Percentiles rank a stretch among this genome's conserved stretches.
Conservation (phyloP, 2,888 invertebrate genomes). For the Lithophane ornitopus region DNA sequence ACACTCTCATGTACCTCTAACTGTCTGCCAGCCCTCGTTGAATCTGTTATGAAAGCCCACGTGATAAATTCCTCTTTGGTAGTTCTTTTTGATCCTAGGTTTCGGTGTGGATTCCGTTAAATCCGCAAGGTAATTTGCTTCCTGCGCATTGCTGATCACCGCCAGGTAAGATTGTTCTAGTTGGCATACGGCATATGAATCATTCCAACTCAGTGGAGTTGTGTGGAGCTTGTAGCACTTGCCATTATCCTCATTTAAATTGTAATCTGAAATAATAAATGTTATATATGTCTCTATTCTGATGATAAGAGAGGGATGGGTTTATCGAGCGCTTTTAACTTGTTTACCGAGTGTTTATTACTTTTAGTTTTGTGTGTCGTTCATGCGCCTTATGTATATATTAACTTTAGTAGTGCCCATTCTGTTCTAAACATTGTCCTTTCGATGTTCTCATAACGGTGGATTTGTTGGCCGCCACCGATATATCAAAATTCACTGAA, state of each 20-base stretch:
- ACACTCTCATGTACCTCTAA: constrained; percentile 69
- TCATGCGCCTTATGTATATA: no score
- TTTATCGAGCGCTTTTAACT: no score
- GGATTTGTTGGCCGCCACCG: no score
- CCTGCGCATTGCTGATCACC: constrained; percentile 71
- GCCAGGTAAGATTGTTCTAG: constrained; percentile 69
- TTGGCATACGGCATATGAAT: constrained; percentile 75
- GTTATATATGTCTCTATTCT: neutral
- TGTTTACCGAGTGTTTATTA: no score
- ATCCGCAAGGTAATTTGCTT: constrained; percentile 33
- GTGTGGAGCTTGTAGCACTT: constrained; percentile 64
- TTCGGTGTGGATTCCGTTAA: constrained; percentile 16
- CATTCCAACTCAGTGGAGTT: constrained; percentile 77
- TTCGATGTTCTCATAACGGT: no score
- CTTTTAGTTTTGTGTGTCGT: no score
- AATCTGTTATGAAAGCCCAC: constrained; percentile 71
- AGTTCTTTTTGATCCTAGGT: constrained; percentile 12
- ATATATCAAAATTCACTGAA: no score
- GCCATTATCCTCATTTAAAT: constrained; percentile 66
- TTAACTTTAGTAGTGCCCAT: no score
- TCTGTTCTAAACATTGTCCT: no score
- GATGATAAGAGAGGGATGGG: no score
- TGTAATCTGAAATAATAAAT: constrained; percentile 73
- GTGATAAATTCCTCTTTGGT: constrained; percentile 54
- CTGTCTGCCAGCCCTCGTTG: constrained; percentile 72